Conservation (phyloP, 1,140 invertebrate species). For the Drosophila pectinifera region DNA sequence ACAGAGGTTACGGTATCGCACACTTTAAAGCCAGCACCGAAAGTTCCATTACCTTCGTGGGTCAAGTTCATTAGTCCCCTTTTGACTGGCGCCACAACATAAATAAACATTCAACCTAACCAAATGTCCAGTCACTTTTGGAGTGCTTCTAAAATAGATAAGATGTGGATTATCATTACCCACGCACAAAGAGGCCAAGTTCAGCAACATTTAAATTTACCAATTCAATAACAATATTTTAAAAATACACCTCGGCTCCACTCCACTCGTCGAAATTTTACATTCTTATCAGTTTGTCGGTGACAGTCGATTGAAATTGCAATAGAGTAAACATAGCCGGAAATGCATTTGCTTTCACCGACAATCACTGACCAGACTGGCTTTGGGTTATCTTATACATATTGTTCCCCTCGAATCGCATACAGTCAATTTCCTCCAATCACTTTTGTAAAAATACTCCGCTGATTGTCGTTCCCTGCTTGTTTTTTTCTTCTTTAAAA, state of each 20-base stretch:
- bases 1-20: not conserved
- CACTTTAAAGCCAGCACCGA: not conserved
- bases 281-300: conserved; percentile 56
- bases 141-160: conserved; percentile 27
- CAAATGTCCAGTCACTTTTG: conserved; percentile 49
- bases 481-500: not conserved
- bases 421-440: not conserved
- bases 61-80: conserved; percentile 45
- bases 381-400: conserved; percentile 61
- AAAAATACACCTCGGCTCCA: conserved; percentile 43
- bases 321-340: conserved; percentile 77
- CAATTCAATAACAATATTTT: conserved; percentile 39
- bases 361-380: conserved; percentile 27
- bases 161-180: conserved; percentile 13
- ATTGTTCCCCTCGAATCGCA: conserved; percentile 8
- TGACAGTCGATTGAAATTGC: conserved; percentile 55
- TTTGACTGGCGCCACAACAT: conserved; percentile 57
- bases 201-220: conserved; percentile 72
- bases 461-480: not conserved
- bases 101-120: conserved; percentile 60
- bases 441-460: conserved; percentile 22
- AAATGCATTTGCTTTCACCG: conserved; percentile 80
- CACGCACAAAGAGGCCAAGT: conserved; percentile 66
- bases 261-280: conserved; percentile 33
- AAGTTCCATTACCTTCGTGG: conserved; percentile 1